Evolutionary conservation across 2,888 invertebrate species (phyloP), one percentile per base, ranked within the genome.

Genomic region (Amitus sp.): DNA sequence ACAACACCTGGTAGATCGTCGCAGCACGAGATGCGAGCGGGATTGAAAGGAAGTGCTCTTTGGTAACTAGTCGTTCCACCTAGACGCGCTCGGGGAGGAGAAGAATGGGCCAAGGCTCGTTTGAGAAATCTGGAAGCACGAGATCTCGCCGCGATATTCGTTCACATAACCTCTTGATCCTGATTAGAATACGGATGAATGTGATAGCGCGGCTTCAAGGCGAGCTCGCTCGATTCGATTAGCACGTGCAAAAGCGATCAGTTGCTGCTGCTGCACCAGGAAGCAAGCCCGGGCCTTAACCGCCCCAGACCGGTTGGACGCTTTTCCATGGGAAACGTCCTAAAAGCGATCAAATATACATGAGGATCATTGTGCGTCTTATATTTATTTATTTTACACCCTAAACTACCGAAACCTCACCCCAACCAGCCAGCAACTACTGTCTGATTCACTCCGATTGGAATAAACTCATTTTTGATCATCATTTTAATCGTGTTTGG

Each of bases 111-210:
- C 55, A 18, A 42, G 55, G 63, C 58, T 52, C 51, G 63, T 59
- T 55, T 65, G 56, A 52, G 64, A 71, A 71, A 72, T 72, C 67
- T 62, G 68, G 70, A 72, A 66, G 67, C 69, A 68, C 73, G 78
- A 74, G 75, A 78, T 69, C 73, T 62, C 50, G 68, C 53, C 63
- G 67, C 57, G 55, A 62, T 68, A 71, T 70, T 67, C 75, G 77
- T 82, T 82, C 82, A 77, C 82, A 81, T 77, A 82, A 78, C 79
- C 79, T 78, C 74, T 79, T 79, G 78, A 80, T 79, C 80, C 80
- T 75, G 81, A 80, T 82, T 80, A 79, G 80, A 80, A 80, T 81
- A 80, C 69, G 74, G 73, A 53, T 62, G 64, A 67, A 66, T 68
- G 63, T 59, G 61, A 60, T 63, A 52, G 62, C 58, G 61, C 60